These are phyloP conservation scores for Pangasius djambal DNA, from an alignment of 2,797 vertebrate species.

Conservation along the genomic window DNA sequence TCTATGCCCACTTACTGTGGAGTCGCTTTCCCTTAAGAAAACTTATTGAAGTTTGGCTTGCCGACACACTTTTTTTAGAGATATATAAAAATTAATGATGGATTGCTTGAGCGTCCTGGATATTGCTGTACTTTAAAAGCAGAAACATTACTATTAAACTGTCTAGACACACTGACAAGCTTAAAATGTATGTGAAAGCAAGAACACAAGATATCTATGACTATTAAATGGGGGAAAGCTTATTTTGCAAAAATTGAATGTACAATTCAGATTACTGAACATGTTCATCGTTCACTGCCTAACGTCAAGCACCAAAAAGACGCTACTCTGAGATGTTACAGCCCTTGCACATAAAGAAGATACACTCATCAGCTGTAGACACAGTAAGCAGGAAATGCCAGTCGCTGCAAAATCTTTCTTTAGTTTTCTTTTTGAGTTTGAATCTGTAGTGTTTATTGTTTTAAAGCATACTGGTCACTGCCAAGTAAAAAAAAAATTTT, in stretches of 20 bases:
- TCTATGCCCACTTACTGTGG: constrained; percentile 76
- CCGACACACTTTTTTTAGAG: constrained; percentile 21
- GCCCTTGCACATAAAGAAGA: neutral
- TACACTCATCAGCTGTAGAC: neutral
- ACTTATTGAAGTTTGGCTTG: constrained; percentile 39
- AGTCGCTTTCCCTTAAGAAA: constrained; percentile 60
- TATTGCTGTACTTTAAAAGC: constrained; percentile 14
- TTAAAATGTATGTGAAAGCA: neutral
- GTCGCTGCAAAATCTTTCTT: neutral
- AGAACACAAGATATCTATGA: neutral
- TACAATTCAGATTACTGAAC: constrained; percentile 63
- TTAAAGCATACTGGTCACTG: neutral
- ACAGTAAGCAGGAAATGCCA: neutral
- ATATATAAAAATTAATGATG: constrained; percentile 15
- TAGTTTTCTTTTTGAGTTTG: neutral
- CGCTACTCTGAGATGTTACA: neutral
- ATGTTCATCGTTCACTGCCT: constrained; percentile 54
- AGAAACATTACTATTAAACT: neutral
- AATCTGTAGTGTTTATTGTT: neutral
- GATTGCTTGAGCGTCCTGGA: neutral
- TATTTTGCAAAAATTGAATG: constrained; percentile 65
- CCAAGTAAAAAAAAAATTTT: neutral
- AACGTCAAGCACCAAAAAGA: neutral
- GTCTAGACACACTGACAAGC: too few relatives aligned
- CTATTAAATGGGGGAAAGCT: constrained; percentile 50